A percentile compares a stretch with the other conserved stretches of the same genome.
These are phyloP conservation scores for Tinea trinotella DNA, from an alignment of 2,888 invertebrate genomes.

Conservation along the genomic window DNA sequence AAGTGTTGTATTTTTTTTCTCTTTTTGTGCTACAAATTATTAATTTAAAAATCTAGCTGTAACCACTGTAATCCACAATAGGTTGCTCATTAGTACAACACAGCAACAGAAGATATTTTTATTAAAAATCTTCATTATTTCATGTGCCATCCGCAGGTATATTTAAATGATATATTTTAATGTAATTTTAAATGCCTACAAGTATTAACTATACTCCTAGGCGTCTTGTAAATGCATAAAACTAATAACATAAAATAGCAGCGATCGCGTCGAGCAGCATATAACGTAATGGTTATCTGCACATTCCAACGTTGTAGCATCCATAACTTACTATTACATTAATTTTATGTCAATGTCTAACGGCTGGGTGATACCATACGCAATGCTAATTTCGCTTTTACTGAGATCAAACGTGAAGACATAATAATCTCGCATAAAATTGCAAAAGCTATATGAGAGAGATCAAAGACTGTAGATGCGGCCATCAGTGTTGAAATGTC, in stretches of 20 bases:
- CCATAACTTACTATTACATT: slow-evolving; percentile 9
- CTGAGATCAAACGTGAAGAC: slow-evolving; percentile 35
- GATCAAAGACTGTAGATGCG: slow-evolving; percentile 56
- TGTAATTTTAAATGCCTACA: neutral
- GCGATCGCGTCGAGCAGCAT: neutral
- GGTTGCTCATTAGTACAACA: too few relatives aligned
- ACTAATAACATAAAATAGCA: slow-evolving; percentile 1
- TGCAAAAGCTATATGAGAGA: slow-evolving; percentile 44
- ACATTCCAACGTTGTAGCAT: slow-evolving; percentile 6
- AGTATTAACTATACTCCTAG: neutral
- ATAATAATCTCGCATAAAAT: slow-evolving; percentile 52
- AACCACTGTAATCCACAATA: too few relatives aligned
- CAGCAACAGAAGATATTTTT: too few relatives aligned
- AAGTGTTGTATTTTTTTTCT: too few relatives aligned
- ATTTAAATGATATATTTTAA: too few relatives aligned
- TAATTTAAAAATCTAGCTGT: too few relatives aligned
- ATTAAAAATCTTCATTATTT: too few relatives aligned
- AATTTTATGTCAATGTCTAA: slow-evolving; percentile 9
- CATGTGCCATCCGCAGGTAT: too few relatives aligned
- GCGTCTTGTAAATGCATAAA: neutral
- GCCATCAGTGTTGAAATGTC: slow-evolving; percentile 57
- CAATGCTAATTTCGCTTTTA: slow-evolving; percentile 46
- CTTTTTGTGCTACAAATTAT: too few relatives aligned
- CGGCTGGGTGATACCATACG: slow-evolving; percentile 25
- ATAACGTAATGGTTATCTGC: neutral